Percentiles rank a stretch among this genome's conserved stretches.
These are phyloP conservation scores for Limanda limanda DNA, from an alignment of 2,113 vertebrate genomes.

Conservation along the genomic window DNA sequence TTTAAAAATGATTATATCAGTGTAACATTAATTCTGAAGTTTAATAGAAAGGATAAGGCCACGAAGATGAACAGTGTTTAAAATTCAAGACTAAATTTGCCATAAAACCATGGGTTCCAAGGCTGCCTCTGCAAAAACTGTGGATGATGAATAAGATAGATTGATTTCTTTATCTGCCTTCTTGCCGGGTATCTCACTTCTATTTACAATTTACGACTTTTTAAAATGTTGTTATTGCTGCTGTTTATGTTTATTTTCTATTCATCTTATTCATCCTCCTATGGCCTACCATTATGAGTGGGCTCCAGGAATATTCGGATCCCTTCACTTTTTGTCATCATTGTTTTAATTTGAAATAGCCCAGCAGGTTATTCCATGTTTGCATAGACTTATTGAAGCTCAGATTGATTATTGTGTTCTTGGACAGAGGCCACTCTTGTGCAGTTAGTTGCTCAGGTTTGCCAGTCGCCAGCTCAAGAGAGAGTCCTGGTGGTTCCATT, in stretches of 20 bases:
- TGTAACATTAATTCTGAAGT: not conserved
- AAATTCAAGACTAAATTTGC: not conserved
- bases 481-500: too few relatives aligned
- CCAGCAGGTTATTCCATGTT: too few relatives aligned
- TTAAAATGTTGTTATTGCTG: not conserved
- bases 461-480: too few relatives aligned
- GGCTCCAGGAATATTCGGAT: too few relatives aligned
- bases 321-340: too few relatives aligned
- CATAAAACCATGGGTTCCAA: not conserved
- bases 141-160: not conserved
- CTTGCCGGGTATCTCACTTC: not conserved
- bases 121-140: not conserved
- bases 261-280: too few relatives aligned
- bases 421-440: too few relatives aligned
- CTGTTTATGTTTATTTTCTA: slow-evolving; percentile 1
- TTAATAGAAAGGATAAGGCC: not conserved
- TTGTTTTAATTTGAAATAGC: too few relatives aligned
- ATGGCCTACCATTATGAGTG: not conserved
- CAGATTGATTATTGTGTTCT: too few relatives aligned
- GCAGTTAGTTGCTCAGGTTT: too few relatives aligned
- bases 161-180: slow-evolving; percentile 1
- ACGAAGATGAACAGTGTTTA: not conserved
- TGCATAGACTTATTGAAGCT: too few relatives aligned
- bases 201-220: not conserved
- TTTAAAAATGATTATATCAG: not conserved